phyloP scores from a whole-genome alignment of 2,888 invertebrate genomes.

The Embidobia sp. region DNA sequence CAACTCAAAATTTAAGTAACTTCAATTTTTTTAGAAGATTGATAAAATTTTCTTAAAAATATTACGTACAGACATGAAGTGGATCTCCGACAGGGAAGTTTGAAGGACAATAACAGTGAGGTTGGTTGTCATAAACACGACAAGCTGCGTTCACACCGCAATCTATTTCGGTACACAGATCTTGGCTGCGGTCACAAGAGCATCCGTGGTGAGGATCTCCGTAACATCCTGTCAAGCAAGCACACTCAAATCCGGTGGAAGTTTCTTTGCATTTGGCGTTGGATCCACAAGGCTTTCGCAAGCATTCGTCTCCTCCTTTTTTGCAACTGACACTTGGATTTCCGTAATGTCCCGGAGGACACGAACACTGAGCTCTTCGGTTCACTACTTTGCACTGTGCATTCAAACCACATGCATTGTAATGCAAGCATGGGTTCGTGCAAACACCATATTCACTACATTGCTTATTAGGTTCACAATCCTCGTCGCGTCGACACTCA shows the following conservation, averaged over 20 bases:
- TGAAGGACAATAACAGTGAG: constrained; percentile 87
- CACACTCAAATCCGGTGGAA: constrained; percentile 90
- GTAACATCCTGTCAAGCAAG: constrained; percentile 89
- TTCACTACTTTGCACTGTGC: constrained; percentile 92
- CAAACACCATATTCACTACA: constrained; percentile 88
- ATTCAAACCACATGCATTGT: constrained; percentile 90
- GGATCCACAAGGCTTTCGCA: constrained; percentile 91
- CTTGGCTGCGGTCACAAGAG: constrained; percentile 86
- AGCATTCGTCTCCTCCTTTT: constrained; percentile 87
- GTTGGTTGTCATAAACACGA: constrained; percentile 88
- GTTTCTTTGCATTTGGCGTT: constrained; percentile 92
- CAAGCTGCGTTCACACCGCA: constrained; percentile 87
- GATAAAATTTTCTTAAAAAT: too few species aligned
- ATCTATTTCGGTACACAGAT: constrained; percentile 89
- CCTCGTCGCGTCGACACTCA: constrained; percentile 89
- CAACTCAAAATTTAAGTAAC: too few species aligned
- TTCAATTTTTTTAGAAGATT: too few species aligned
- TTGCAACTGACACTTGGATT: constrained; percentile 88
- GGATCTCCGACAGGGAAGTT: constrained; percentile 93
- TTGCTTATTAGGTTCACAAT: constrained; percentile 90
- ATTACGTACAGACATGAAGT: constrained; percentile 88
- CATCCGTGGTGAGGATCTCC: constrained; percentile 92
- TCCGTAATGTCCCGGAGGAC: constrained; percentile 88
- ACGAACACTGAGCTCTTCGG: constrained; percentile 89
- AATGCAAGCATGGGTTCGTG: constrained; percentile 90